phyloP scores from a whole-genome alignment of 2,888 invertebrate species.

The Caenorhabditis sp. region DNA sequence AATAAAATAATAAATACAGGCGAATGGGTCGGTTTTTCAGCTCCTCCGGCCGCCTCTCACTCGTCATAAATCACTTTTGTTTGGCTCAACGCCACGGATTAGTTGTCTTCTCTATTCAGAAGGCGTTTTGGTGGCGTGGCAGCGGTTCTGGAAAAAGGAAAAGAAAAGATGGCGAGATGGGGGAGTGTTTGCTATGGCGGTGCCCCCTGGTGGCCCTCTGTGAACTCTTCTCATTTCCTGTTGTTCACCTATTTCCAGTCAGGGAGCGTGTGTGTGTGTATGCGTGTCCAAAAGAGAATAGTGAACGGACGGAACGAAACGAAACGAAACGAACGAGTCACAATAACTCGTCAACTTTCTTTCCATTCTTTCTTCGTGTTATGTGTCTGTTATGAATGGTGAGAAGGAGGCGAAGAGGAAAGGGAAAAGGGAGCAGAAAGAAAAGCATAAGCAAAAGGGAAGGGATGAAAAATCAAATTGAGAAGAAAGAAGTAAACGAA shows the following conservation, averaged over 20 bases:
- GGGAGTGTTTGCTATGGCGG: slow-evolving; percentile 17
- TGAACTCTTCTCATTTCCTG: slow-evolving; percentile 36
- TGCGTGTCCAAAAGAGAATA: slow-evolving; percentile 15
- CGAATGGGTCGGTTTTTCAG: neutral
- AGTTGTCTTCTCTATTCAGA: slow-evolving; percentile 29
- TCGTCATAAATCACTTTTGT: slow-evolving; percentile 24
- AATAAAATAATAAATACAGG: neutral
- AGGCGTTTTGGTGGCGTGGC: slow-evolving; percentile 9
- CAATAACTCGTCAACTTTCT: slow-evolving; percentile 34
- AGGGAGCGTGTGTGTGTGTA: no score
- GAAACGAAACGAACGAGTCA: slow-evolving; percentile 7
- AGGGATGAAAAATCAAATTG: slow-evolving; percentile 7
- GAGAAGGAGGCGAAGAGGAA: neutral
- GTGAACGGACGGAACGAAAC: neutral
- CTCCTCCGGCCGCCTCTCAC: neutral
- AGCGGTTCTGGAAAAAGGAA: neutral
- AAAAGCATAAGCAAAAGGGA: slow-evolving; percentile 14
- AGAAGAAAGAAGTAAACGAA: slow-evolving; percentile 5
- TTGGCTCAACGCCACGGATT: slow-evolving; percentile 13
- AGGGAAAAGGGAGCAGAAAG: no score
- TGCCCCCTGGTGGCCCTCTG: slow-evolving; percentile 5
- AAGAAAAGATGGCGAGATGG: neutral
- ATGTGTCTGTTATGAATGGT: slow-evolving; percentile 16
- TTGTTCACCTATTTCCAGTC: slow-evolving; percentile 27
- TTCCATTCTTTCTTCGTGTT: slow-evolving; percentile 19